Evolutionary conservation across 1,140 invertebrate species (phyloP).

Genomic region (Tetraneura akinire): DNA sequence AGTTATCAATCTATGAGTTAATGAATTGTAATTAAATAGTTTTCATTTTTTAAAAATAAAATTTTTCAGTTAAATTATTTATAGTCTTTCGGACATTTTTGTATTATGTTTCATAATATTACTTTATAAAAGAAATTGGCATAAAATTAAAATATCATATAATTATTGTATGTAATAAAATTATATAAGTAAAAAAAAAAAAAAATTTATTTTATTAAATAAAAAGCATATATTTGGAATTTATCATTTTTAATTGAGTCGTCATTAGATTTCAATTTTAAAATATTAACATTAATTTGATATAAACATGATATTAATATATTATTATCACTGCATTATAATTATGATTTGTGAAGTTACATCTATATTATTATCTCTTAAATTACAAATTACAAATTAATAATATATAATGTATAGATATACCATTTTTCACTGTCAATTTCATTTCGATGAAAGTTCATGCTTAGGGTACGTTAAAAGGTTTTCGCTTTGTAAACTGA

Average conservation of each 20-base stretch:
- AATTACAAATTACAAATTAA: not conserved
- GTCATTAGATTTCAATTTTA: not conserved
- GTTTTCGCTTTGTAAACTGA: conserved; percentile 7
- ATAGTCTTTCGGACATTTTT: too few relatives aligned
- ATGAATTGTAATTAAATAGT: too few relatives aligned
- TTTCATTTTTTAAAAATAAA: too few relatives aligned
- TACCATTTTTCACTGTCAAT: not conserved
- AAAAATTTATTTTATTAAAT: too few relatives aligned
- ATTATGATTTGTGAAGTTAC: not conserved
- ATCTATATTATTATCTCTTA: not conserved
- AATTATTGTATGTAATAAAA: too few relatives aligned
- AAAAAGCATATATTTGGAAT: too few relatives aligned
- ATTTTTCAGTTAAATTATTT: too few relatives aligned
- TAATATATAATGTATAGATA: not conserved
- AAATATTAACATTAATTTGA: not conserved
- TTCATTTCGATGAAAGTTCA: not conserved
- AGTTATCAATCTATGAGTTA: too few relatives aligned
- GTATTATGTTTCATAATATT: too few relatives aligned
- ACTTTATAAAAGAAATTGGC: too few relatives aligned
- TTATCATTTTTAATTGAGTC: not conserved
- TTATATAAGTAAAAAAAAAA: too few relatives aligned
- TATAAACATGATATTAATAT: not conserved
- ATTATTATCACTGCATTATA: not conserved
- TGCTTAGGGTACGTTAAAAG: not conserved
- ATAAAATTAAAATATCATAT: too few relatives aligned